phyloP scores from a whole-genome alignment of 1,140 invertebrate species.

The Parasteatoda tepidariorum region DNA sequence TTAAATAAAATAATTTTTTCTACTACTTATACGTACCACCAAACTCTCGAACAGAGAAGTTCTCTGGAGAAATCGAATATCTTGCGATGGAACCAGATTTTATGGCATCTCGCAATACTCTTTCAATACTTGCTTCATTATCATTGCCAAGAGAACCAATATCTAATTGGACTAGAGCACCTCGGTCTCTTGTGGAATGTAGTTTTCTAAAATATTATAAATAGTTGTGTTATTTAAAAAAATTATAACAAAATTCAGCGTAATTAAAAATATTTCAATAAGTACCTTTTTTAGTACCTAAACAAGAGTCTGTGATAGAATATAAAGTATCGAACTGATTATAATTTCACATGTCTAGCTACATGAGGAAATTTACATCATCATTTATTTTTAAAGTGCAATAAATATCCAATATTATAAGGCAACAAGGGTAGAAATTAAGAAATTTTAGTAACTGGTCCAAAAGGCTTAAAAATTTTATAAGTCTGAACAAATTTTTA shows the following conservation, averaged over 20 bases:
- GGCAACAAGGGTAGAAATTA: too few relatives aligned
- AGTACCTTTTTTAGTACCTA: too few relatives aligned
- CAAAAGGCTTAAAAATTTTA: too few relatives aligned
- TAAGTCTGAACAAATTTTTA: too few relatives aligned
- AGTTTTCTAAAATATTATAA: background rate
- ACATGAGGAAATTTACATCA: too few relatives aligned
- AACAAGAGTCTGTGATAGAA: background rate
- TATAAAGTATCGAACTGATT: background rate
- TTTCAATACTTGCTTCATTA: slow-evolving; percentile 66
- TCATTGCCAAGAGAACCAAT: slow-evolving; percentile 69
- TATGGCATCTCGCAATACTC: slow-evolving; percentile 66
- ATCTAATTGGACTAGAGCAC: slow-evolving; percentile 68
- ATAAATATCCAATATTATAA: too few relatives aligned
- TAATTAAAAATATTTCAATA: background rate
- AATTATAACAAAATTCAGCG: too few relatives aligned
- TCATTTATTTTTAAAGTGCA: too few relatives aligned
- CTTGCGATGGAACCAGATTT: slow-evolving; percentile 66
- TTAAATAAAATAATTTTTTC: too few relatives aligned
- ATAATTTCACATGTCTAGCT: too few relatives aligned
- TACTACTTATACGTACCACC: slow-evolving; percentile 72
- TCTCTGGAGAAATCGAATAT: slow-evolving; percentile 67
- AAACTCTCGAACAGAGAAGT: slow-evolving; percentile 71
- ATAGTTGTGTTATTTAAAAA: too few relatives aligned
- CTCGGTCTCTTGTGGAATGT: slow-evolving; percentile 4
- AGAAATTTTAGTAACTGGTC: too few relatives aligned